Evolutionary conservation across 1,140 invertebrate genomes (phyloP).

Genomic region (Nasonia vitripennis): DNA sequence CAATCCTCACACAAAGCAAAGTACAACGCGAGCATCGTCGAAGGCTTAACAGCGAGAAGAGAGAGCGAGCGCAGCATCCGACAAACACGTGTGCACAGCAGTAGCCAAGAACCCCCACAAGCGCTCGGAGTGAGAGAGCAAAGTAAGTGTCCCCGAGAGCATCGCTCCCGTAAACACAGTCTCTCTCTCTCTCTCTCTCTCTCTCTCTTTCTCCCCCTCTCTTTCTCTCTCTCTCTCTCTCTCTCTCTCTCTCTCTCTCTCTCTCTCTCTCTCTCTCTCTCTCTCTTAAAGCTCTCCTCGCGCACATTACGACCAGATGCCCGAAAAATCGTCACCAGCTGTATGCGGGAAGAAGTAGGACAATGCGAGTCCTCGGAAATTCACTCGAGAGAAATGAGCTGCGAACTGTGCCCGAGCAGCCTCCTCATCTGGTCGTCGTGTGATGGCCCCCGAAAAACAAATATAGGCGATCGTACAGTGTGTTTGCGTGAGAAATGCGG

Average conservation of each 20-base stretch:
- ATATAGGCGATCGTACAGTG: too few species aligned
- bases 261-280: too few species aligned
- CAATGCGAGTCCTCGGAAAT: background rate
- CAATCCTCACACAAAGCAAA: too few species aligned
- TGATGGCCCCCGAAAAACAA: background rate
- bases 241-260: background rate
- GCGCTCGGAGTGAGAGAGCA: too few species aligned
- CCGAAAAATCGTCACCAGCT: slow-evolving; percentile 11
- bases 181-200: background rate
- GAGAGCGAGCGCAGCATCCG: background rate
- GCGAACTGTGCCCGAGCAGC: background rate
- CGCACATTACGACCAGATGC: slow-evolving; percentile 26
- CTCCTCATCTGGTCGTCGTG: background rate
- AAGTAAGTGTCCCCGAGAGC: too few species aligned
- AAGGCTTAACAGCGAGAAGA: too few species aligned
- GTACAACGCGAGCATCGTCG: too few species aligned
- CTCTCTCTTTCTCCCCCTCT: too few species aligned
- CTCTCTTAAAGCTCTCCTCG: too few species aligned
- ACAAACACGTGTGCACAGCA: background rate
- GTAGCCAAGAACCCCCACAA: too few species aligned
- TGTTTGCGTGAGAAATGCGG: too few species aligned
- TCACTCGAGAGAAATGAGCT: background rate
- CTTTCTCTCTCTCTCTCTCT: too few species aligned
- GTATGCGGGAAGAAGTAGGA: background rate
- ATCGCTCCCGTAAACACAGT: background rate